phyloP scores from a whole-genome alignment of 2,113 vertebrate genomes.

The Cygnus atratus region DNA sequence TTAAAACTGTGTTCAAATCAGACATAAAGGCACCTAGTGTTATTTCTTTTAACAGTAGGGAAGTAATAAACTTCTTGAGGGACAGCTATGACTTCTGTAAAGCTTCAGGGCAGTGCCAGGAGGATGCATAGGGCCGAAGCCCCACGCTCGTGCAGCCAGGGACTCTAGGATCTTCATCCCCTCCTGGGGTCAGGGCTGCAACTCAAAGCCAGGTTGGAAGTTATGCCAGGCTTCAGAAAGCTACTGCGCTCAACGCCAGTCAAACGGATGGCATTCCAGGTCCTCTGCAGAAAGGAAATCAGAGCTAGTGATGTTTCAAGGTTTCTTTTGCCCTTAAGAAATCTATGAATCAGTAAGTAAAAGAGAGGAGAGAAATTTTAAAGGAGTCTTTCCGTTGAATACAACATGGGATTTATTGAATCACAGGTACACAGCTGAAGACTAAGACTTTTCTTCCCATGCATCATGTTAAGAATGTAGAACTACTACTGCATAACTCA shows the following conservation, averaged over 20 bases:
- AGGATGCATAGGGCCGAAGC: background rate
- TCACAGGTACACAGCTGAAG: background rate
- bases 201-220: background rate
- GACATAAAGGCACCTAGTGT: background rate
- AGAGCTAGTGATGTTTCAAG: background rate
- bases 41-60: background rate
- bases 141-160: fast-evolving
- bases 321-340: background rate
- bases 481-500: background rate
- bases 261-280: background rate
- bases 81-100: background rate
- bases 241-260: background rate
- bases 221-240: background rate
- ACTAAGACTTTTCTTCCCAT: background rate
- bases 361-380: background rate
- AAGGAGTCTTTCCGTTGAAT: background rate
- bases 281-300: background rate
- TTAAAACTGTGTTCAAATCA: background rate
- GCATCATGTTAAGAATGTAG: background rate
- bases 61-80: background rate
- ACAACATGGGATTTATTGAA: background rate
- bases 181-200: background rate
- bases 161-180: background rate
- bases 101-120: background rate
- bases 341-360: background rate